phyloP scores from a whole-genome alignment of 1,140 invertebrate genomes.

The Drosophila truncata region DNA sequence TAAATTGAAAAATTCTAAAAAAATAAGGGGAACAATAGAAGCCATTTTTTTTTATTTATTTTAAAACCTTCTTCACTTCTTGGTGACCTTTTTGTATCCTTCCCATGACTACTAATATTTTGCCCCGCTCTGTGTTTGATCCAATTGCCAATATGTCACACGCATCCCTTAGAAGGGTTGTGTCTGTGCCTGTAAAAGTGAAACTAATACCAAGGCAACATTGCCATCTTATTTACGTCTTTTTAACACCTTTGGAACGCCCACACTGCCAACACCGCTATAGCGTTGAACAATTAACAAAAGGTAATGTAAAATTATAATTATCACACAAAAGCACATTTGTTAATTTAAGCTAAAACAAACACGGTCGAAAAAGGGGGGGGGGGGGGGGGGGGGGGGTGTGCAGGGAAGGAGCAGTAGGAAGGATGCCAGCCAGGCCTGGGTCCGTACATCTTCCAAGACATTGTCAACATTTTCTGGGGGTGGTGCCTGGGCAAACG shows the following conservation, averaged over 20 bases:
- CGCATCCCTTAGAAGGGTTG: slow-evolving; percentile 20
- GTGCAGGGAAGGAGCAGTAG: not conserved
- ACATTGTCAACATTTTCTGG: slow-evolving; percentile 37
- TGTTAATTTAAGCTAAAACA: slow-evolving; percentile 84
- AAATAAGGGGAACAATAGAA: too few relatives aligned
- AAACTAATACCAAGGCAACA: slow-evolving; percentile 72
- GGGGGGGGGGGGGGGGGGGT: not conserved
- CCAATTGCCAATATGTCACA: slow-evolving; percentile 83
- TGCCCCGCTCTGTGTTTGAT: slow-evolving; percentile 37
- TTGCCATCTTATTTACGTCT: slow-evolving; percentile 80
- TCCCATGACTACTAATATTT: not conserved
- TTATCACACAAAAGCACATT: slow-evolving; percentile 85
- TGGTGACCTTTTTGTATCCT: not conserved
- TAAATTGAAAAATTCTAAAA: too few relatives aligned
- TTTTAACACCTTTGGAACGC: slow-evolving; percentile 73
- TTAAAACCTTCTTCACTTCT: not conserved
- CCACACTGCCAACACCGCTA: slow-evolving; percentile 34
- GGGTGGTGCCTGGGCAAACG: slow-evolving; percentile 58
- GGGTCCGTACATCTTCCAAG: slow-evolving; percentile 37
- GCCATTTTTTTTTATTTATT: too few relatives aligned
- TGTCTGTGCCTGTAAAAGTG: slow-evolving; percentile 9
- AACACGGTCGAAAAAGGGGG: slow-evolving; percentile 48
- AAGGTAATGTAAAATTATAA: slow-evolving; percentile 85
- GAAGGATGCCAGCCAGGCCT: slow-evolving; percentile 22
- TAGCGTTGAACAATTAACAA: slow-evolving; percentile 83